Conservation (phyloP, 2,797 vertebrate species). For the Poecilia picta region DNA sequence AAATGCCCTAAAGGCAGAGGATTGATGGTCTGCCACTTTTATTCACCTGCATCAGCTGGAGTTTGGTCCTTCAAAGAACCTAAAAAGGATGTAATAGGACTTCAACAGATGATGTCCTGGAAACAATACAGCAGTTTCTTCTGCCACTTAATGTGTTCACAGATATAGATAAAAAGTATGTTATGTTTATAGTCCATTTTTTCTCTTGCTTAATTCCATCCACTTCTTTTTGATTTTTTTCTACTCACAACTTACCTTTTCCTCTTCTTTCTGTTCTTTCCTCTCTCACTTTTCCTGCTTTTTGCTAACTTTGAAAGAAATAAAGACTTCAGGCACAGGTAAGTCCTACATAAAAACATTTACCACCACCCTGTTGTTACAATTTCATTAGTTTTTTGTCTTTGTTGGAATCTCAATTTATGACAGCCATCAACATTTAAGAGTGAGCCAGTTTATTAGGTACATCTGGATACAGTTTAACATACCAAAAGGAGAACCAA, state of each 20-base stretch:
- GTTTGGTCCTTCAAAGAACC: conserved; percentile 39
- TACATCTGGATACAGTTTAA: conserved; percentile 3
- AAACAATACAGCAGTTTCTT: conserved; percentile 41
- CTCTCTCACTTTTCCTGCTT: conserved; percentile 49
- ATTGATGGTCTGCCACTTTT: conserved; percentile 61
- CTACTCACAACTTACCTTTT: conserved; percentile 67
- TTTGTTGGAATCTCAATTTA: neutral
- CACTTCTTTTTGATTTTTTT: conserved; percentile 29
- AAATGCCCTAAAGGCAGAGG: conserved; percentile 62
- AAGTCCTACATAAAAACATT: conserved; percentile 75
- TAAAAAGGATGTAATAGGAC: conserved; percentile 36
- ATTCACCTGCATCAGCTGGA: conserved; percentile 70
- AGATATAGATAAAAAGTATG: conserved; percentile 7
- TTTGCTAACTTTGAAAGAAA: conserved; percentile 92
- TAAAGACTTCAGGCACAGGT: conserved; percentile 99
- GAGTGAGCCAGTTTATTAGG: neutral
- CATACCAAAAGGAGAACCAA: neutral
- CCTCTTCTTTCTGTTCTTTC: conserved; percentile 59
- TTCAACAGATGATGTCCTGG: conserved; percentile 29
- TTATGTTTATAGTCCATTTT: conserved; percentile 18
- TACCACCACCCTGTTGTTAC: conserved; percentile 1
- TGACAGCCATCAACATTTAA: neutral
- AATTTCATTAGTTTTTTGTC: neutral
- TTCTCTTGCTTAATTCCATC: conserved; percentile 44
- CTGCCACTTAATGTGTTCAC: conserved; percentile 14